phyloP scores from a whole-genome alignment of 1,140 invertebrate species.

The Anthonomus grandis region DNA sequence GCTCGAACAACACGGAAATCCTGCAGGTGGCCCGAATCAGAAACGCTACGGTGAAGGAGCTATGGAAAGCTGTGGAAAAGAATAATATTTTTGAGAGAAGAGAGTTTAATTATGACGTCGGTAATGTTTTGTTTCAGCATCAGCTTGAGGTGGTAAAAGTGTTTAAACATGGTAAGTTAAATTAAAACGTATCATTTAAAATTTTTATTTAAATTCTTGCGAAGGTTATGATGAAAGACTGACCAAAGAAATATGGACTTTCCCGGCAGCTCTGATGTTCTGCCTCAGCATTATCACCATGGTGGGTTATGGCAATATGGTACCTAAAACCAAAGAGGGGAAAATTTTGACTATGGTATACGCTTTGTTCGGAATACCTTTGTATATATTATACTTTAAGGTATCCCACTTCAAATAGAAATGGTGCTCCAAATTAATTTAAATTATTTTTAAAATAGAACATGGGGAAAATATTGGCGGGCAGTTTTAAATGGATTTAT shows the following conservation, averaged over 20 bases:
- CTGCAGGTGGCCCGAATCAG: slow-evolving; percentile 1
- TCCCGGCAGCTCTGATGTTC: slow-evolving; percentile 83
- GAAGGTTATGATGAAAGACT: slow-evolving; percentile 68
- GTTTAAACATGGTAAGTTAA: slow-evolving; percentile 23
- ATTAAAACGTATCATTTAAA: neutral
- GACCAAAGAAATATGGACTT: slow-evolving; percentile 73
- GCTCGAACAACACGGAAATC: slow-evolving; percentile 38
- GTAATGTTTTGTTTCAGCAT: slow-evolving; percentile 22
- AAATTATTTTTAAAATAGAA: no score
- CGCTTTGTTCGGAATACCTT: slow-evolving; percentile 91
- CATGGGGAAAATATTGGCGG: slow-evolving; percentile 28
- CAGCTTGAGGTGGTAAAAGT: slow-evolving; percentile 24
- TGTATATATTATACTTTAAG: slow-evolving; percentile 81
- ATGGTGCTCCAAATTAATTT: neutral
- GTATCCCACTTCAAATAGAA: slow-evolving; percentile 9
- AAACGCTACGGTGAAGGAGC: slow-evolving; percentile 42
- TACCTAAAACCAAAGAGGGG: slow-evolving; percentile 86
- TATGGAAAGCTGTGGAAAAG: slow-evolving; percentile 21
- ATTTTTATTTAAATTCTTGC: neutral
- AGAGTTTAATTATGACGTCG: slow-evolving; percentile 13
- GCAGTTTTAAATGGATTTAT: slow-evolving; percentile 68
- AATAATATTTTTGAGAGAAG: slow-evolving; percentile 25
- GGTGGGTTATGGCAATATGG: slow-evolving; percentile 94
- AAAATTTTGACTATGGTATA: slow-evolving; percentile 91
- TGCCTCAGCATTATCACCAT: slow-evolving; percentile 85